A percentile compares a stretch with the other conserved stretches of the same genome.
Conservation (phyloP, 2,797 vertebrate species). For the Okamejei kenojei region DNA sequence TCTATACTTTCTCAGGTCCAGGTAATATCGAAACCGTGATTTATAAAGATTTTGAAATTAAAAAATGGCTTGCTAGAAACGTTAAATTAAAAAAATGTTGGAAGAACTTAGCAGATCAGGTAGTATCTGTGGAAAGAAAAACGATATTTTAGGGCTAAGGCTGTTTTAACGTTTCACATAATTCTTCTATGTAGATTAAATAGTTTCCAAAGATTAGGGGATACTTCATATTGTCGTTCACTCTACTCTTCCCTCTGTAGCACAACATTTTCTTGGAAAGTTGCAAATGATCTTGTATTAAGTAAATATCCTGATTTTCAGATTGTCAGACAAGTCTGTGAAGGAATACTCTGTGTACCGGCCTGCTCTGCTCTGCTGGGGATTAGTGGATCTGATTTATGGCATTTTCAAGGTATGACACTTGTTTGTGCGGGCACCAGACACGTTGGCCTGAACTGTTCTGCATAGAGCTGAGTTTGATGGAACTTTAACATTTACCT, state of each 20-base stretch:
- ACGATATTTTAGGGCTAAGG: too few species aligned
- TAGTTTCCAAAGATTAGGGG: neutral
- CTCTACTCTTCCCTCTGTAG: neutral
- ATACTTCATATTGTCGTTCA: neutral
- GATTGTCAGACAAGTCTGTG: constrained; percentile 82
- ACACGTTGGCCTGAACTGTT: neutral
- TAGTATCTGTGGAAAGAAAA: too few species aligned
- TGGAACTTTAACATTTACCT: neutral
- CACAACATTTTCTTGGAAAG: neutral
- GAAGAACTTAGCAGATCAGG: too few species aligned
- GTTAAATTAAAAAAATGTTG: too few species aligned
- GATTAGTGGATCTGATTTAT: constrained; percentile 93
- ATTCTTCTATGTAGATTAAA: neutral
- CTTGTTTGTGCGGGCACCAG: neutral
- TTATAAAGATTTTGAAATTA: too few species aligned
- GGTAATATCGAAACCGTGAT: neutral
- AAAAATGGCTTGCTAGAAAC: too few species aligned
- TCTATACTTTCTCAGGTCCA: neutral
- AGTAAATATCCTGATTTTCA: constrained; percentile 47
- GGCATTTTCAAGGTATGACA: constrained; percentile 88
- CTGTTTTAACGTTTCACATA: too few species aligned
- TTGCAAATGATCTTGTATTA: constrained; percentile 43
- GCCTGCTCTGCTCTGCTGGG: constrained; percentile 95
- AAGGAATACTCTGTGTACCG: constrained; percentile 90
- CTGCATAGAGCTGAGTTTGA: neutral